Base-by-base conservation (phyloP, 1,140 invertebrate genomes). In the Ganaspis sp. region DNA sequence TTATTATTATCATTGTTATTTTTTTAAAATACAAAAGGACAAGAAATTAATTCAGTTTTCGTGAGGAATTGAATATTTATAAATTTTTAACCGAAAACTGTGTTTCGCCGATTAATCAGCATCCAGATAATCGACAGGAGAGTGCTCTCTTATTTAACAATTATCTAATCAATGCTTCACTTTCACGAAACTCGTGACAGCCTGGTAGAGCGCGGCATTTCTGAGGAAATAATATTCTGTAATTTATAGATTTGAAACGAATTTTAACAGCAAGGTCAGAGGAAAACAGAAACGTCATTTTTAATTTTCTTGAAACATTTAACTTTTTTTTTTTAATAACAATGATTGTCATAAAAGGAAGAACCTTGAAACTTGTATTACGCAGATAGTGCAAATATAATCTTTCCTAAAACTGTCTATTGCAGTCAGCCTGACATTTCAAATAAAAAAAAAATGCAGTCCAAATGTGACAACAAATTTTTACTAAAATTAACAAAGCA, bases 131-230 rank as follows among this genome's bases (percentile, higher is more conserved):
- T 19, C 17, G 21, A 64, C 38, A 53, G 78, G 69, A 69, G 75
- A 75, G 69, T 72, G 81, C 82, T 85, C 81, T 85, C 84, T 84
- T 84, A 82, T 84, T 73, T 73, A 85, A 82, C 77, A 78, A 77
- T 86, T 84, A 84, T 86, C 76, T 54, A 86, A 84, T 78, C 37
- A 70, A 77, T 74, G 77, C 83, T 84, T 84, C 80, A 83, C 84
- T 84, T 86, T 83, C 78, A 45, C 77, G 74, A 75, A 29, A 38
- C 70, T 42, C 45, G 71, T 71, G 70, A 64, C 76, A 19, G 71
- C 3, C n/a, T 45, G 15, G 4, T 29, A 58, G 21, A 64, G 54
- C 21, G 9, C 54, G 3, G 9, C 4, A 15, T 64, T 64, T 29
- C 9, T 26, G 26, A 19, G 23, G 26, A 29, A 64, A 29, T 21